phyloP scores from a whole-genome alignment of 2,797 vertebrate genomes.

The Urosaurus nigricauda region DNA sequence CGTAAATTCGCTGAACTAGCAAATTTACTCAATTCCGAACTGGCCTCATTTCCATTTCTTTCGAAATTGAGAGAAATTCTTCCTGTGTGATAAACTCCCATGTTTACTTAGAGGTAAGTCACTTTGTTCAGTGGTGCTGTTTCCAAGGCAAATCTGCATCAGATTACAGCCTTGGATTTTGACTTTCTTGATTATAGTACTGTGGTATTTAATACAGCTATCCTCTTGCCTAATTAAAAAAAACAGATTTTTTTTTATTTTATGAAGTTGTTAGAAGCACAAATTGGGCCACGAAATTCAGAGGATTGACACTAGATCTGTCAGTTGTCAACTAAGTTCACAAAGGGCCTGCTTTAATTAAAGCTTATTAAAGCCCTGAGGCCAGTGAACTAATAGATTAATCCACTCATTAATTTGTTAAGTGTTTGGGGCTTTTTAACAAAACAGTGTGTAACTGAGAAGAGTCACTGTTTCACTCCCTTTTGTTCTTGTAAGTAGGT shows the following conservation, averaged over 20 bases:
- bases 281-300: background rate
- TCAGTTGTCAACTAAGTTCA: background rate
- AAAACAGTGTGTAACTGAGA: background rate
- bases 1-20: too few relatives aligned
- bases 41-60: too few relatives aligned
- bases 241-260: background rate
- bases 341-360: background rate
- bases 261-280: background rate
- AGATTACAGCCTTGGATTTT: background rate
- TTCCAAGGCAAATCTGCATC: background rate
- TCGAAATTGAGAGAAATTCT: too few relatives aligned
- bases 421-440: background rate
- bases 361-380: background rate
- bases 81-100: too few relatives aligned
- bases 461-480: slow-evolving; percentile 34
- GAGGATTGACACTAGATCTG: background rate
- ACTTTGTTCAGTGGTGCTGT: background rate
- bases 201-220: background rate
- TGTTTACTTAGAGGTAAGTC: background rate
- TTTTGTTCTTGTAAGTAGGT: slow-evolving; percentile 45
- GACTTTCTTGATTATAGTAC: background rate
- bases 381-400: background rate
- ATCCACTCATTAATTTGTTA: background rate
- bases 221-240: background rate
- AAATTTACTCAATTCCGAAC: too few relatives aligned